Evolutionary conservation across 2,888 invertebrate species (phyloP).

Genomic region (Cistogaster globosa): DNA sequence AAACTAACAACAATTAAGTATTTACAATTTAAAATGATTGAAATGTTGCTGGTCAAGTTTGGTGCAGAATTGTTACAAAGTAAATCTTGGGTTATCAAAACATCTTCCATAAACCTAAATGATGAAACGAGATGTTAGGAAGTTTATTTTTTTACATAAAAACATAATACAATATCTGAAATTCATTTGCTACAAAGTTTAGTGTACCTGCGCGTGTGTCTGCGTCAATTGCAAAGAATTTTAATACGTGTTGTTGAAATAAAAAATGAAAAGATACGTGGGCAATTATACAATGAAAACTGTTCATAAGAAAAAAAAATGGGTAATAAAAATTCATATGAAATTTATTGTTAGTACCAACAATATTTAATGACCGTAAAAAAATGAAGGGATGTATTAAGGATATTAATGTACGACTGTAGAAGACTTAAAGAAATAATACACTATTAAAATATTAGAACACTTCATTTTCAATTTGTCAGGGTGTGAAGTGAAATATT

Average conservation of each 20-base stretch:
- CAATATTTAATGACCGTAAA: constrained; percentile 9
- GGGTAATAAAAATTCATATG: not conserved
- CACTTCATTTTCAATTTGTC: no score
- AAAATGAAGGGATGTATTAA: constrained; percentile 8
- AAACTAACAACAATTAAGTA: constrained; percentile 13
- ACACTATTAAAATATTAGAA: no score
- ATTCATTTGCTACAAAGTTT: constrained; percentile 16
- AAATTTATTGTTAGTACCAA: constrained; percentile 7
- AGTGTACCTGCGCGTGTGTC: not conserved
- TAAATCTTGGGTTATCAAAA: constrained; percentile 22
- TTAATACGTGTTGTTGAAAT: constrained; percentile 24
- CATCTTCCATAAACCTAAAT: not conserved
- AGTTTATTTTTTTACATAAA: constrained; percentile 1
- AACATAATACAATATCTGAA: constrained; percentile 6
- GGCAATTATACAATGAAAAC: constrained; percentile 12
- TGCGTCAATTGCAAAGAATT: not conserved
- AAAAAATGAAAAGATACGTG: constrained; percentile 9
- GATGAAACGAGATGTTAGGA: constrained; percentile 23
- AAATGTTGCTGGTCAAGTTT: constrained; percentile 21
- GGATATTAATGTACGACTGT: not conserved
- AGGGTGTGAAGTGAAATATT: no score
- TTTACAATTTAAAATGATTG: constrained; percentile 6
- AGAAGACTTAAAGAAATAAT: no score
- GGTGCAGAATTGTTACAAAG: not conserved
- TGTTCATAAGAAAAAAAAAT: not conserved